phyloP scores from a whole-genome alignment of 2,113 vertebrate genomes.

The Ctenodactylus gundi region DNA sequence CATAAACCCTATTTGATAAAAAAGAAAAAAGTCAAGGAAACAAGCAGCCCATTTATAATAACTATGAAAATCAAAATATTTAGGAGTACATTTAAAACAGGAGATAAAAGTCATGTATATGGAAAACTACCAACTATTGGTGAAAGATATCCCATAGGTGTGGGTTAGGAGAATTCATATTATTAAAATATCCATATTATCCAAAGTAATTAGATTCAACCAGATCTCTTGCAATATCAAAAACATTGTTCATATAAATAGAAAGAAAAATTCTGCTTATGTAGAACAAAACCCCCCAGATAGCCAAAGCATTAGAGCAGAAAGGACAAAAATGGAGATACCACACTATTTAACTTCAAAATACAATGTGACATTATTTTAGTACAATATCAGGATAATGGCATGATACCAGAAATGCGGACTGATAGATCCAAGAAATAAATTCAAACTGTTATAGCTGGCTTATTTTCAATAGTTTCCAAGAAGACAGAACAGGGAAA shows the following conservation, averaged over 20 bases:
- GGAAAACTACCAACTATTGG: neutral
- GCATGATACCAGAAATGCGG: neutral
- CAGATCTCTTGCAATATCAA: neutral
- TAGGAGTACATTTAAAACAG: neutral
- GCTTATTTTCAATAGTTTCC: neutral
- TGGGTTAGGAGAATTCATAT: neutral
- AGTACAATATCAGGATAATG: neutral
- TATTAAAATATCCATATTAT: neutral
- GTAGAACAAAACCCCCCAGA: neutral
- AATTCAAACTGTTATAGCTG: neutral
- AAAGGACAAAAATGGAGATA: neutral
- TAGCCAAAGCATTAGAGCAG: neutral
- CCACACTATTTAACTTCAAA: neutral
- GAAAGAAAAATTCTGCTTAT: neutral
- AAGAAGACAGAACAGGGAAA: neutral
- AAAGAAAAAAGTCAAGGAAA: neutral
- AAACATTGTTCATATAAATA: neutral
- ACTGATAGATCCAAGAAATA: neutral
- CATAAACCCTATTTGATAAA: too few relatives aligned
- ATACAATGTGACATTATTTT: neutral
- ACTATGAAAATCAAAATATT: neutral
- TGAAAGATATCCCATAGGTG: neutral
- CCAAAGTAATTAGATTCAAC: neutral
- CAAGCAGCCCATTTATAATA: neutral
- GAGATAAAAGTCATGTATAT: neutral